Evolutionary conservation across 2,797 vertebrate species (phyloP).

Genomic region (Sebastes matsubarae): DNA sequence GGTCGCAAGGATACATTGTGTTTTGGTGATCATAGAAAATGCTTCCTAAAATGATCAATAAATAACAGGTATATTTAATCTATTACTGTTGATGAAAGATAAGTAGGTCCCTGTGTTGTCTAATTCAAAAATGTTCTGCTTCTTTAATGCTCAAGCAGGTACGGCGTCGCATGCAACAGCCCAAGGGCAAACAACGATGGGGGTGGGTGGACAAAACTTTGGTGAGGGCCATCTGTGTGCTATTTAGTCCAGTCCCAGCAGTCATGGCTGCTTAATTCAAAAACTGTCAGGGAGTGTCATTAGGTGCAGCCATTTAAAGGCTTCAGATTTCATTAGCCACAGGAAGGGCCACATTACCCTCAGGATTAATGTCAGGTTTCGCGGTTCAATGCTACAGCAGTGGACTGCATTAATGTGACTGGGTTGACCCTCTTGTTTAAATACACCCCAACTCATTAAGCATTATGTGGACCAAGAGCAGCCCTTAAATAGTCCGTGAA

Average conservation of each 20-base stretch:
- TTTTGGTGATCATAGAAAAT: neutral
- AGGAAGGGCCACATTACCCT: conserved; percentile 85
- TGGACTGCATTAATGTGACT: conserved; percentile 74
- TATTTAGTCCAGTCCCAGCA: conserved; percentile 81
- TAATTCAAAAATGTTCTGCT: conserved; percentile 39
- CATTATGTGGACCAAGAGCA: conserved; percentile 70
- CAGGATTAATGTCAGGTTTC: conserved; percentile 85
- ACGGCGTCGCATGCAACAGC: conserved; percentile 64
- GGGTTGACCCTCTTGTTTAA: conserved; percentile 79
- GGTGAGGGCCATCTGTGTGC: conserved; percentile 84
- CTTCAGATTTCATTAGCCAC: conserved; percentile 86
- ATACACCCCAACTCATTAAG: conserved; percentile 77
- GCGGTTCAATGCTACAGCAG: conserved; percentile 65
- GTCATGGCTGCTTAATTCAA: conserved; percentile 84
- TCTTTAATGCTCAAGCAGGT: conserved; percentile 67
- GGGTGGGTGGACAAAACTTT: conserved; percentile 67
- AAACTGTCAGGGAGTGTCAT: conserved; percentile 83
- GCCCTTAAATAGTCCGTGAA: conserved; percentile 71
- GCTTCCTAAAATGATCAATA: neutral
- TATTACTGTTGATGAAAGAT: conserved; percentile 11
- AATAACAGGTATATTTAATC: neutral
- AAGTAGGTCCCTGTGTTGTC: conserved; percentile 32
- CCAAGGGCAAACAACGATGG: conserved; percentile 66
- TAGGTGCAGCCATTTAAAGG: conserved; percentile 82
- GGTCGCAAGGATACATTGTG: neutral